These are phyloP conservation scores for Caloenas nicobarica DNA, from an alignment of 2,113 vertebrate genomes.

Conservation along the genomic window DNA sequence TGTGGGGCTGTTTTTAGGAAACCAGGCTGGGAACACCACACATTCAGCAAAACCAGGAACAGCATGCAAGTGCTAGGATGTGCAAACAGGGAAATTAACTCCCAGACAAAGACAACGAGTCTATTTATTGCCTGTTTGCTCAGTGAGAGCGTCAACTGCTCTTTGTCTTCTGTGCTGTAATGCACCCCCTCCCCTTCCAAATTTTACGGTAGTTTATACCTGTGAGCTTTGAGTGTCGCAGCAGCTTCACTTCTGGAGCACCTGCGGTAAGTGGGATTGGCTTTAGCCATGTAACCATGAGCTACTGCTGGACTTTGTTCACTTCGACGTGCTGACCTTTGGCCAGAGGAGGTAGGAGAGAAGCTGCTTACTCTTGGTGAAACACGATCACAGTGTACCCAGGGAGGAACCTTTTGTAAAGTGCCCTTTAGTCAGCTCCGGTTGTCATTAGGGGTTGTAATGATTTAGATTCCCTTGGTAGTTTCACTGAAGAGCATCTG, in stretches of 20 bases:
- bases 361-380: neutral
- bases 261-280: neutral
- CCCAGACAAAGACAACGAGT: neutral
- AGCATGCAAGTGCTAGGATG: neutral
- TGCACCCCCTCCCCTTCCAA: neutral
- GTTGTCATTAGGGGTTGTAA: neutral
- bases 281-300: neutral
- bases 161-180: neutral
- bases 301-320: slow-evolving; percentile 21
- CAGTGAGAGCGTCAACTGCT: neutral
- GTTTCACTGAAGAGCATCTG: neutral
- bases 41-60: slow-evolving; percentile 9
- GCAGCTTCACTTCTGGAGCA: neutral
- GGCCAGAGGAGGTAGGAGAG: neutral
- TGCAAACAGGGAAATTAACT: slow-evolving; percentile 45
- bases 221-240: neutral
- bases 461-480: neutral
- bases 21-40: neutral
- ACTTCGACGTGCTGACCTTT: neutral
- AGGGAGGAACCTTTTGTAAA: slow-evolving; percentile 52
- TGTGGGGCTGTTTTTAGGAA: neutral
- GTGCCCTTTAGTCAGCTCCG: slow-evolving; percentile 19
- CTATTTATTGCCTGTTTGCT: slow-evolving; percentile 21
- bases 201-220: neutral
- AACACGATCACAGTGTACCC: slow-evolving; percentile 12